These are phyloP conservation scores for Troides aeacus DNA, from an alignment of 2,888 invertebrate species.

Conservation along the genomic window DNA sequence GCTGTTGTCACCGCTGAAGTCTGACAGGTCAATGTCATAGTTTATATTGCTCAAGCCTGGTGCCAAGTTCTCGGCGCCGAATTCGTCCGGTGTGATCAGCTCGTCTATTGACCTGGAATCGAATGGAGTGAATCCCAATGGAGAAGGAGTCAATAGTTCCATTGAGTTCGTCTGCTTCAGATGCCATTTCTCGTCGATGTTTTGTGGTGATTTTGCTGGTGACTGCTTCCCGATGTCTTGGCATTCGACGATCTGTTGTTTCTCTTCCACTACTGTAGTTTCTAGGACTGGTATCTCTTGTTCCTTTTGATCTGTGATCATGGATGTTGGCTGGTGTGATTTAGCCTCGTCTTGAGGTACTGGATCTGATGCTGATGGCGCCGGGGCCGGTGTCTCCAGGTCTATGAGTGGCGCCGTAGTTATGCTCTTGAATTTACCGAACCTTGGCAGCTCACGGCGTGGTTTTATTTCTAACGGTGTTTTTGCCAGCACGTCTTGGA, in stretches of 20 bases:
- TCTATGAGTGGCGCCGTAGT: conserved; percentile 56
- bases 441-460: conserved; percentile 56
- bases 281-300: conserved; percentile 24
- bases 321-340: conserved; percentile 16
- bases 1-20: conserved; percentile 86
- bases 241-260: conserved; percentile 53
- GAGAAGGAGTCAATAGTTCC: conserved; percentile 82
- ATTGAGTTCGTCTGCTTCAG: conserved; percentile 61
- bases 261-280: conserved; percentile 43
- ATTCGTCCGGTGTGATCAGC: conserved; percentile 82
- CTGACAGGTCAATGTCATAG: conserved; percentile 88
- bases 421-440: conserved; percentile 55
- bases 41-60: conserved; percentile 85
- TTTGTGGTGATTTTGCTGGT: conserved; percentile 57
- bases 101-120: conserved; percentile 81
- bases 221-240: conserved; percentile 59
- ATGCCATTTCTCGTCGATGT: conserved; percentile 56
- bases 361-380: conserved; percentile 4
- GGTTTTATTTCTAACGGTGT: conserved; percentile 84
- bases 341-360: conserved; percentile 10
- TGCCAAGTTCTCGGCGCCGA: conserved; percentile 71
- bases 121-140: conserved; percentile 77
- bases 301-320: conserved; percentile 32
- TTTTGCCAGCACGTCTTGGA: conserved; percentile 84
- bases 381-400: conserved; percentile 37